These are phyloP conservation scores for Silvanus unidentatus DNA, from an alignment of 2,888 invertebrate genomes.

Conservation along the genomic window DNA sequence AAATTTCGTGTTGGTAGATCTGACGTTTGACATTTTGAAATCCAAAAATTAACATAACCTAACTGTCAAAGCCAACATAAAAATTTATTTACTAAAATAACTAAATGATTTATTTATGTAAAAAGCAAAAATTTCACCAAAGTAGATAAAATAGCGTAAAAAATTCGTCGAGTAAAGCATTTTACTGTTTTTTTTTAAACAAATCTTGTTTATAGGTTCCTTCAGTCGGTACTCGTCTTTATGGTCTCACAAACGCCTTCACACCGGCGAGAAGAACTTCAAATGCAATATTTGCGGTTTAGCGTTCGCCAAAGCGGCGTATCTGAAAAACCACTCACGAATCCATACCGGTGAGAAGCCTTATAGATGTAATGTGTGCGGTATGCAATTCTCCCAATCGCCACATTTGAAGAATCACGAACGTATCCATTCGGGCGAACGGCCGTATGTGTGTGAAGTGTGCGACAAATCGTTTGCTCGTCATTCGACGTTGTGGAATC, in stretches of 20 bases:
- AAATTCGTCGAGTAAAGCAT: no score
- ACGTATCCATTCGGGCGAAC: conserved; percentile 80
- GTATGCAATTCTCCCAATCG: conserved; percentile 86
- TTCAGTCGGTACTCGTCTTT: conserved; percentile 80
- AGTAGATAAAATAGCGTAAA: no score
- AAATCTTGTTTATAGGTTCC: conserved; percentile 44
- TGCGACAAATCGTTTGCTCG: conserved; percentile 85
- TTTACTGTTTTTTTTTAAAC: not conserved
- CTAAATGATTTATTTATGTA: no score
- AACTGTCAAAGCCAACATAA: no score
- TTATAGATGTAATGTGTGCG: conserved; percentile 69
- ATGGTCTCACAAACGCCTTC: conserved; percentile 84
- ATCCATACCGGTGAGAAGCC: conserved; percentile 72
- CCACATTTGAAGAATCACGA: conserved; percentile 86
- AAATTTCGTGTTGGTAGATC: no score
- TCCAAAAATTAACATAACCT: no score
- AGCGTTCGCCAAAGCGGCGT: conserved; percentile 86
- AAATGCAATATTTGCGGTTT: conserved; percentile 83
- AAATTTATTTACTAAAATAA: no score
- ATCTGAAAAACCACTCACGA: conserved; percentile 80
- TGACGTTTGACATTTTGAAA: no score
- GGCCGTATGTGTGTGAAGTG: conserved; percentile 83
- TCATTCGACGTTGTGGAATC: conserved; percentile 85
- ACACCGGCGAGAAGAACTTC: conserved; percentile 79
- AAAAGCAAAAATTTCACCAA: no score